Percentiles rank a stretch among this genome's conserved stretches.
Conservation (phyloP, 23 tunicate species). For the Diplosoma virens region DNA sequence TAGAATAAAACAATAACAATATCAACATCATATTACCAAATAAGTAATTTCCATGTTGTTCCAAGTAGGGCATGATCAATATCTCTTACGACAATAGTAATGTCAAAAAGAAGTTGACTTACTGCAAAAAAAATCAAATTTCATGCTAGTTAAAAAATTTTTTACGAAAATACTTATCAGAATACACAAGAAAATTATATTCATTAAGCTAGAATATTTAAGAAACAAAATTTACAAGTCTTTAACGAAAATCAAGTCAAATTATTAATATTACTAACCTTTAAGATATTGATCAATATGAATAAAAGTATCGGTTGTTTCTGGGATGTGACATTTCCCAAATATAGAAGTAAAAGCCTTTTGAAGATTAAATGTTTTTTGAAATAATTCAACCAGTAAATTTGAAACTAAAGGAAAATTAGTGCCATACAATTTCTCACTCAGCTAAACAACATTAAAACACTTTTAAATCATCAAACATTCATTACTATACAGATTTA, state of each 20-base stretch:
- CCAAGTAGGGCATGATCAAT: slow-evolving; percentile 21
- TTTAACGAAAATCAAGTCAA: too few species aligned
- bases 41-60: slow-evolving; percentile 14
- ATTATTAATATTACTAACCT: too few species aligned
- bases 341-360: slow-evolving; percentile 12
- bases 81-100: background rate
- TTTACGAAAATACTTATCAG: background rate
- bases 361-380: slow-evolving; percentile 17
- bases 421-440: slow-evolving; percentile 4
- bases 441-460: background rate
- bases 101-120: background rate
- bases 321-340: too few species aligned
- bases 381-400: slow-evolving; percentile 24
- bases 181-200: background rate
- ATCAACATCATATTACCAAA: too few species aligned
- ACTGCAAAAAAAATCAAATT: background rate
- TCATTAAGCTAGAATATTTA: too few species aligned
- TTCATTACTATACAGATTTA: too few species aligned
- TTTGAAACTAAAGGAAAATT: background rate
- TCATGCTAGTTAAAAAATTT: background rate
- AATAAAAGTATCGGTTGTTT: too few species aligned
- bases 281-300: too few species aligned
- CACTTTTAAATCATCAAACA: too few species aligned
- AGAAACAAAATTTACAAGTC: too few species aligned
- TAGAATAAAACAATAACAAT: too few species aligned